These are phyloP conservation scores for Spea hammondii DNA, from an alignment of 2,797 vertebrate genomes.

Conservation along the genomic window DNA sequence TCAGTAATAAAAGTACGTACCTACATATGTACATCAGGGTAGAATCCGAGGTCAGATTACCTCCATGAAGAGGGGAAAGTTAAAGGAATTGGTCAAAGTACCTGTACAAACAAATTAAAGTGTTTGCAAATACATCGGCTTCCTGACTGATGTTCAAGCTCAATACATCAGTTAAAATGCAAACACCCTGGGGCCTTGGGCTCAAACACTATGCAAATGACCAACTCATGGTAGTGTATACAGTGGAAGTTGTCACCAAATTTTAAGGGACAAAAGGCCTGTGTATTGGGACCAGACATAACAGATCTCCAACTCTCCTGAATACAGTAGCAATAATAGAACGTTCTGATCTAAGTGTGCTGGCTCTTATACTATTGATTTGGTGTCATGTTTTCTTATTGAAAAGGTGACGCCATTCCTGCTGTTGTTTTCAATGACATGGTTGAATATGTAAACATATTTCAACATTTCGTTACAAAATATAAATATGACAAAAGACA, in stretches of 20 bases:
- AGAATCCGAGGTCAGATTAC: not conserved
- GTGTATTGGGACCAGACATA: constrained; percentile 37
- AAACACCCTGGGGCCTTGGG: constrained; percentile 14
- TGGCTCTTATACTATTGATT: not conserved
- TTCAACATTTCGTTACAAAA: too few species aligned
- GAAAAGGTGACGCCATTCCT: too few species aligned
- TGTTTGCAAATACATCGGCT: constrained; percentile 33
- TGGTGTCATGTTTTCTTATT: not conserved
- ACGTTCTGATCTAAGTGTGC: not conserved
- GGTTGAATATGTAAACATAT: too few species aligned
- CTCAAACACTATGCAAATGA: constrained; percentile 43
- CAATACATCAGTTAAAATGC: constrained; percentile 37
- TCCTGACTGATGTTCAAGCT: constrained; percentile 26
- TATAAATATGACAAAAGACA: too few species aligned
- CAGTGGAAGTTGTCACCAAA: constrained; percentile 24
- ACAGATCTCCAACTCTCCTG: constrained; percentile 12
- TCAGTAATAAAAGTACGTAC: too few species aligned
- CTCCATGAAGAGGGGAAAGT: not conserved
- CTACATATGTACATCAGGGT: too few species aligned
- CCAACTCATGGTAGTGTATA: constrained; percentile 9
- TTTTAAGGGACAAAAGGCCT: constrained; percentile 29
- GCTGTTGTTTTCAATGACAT: too few species aligned
- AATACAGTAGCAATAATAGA: constrained; percentile 17
- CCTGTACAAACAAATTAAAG: constrained; percentile 37
- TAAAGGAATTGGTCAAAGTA: constrained; percentile 13